Percentiles rank a stretch among this genome's conserved stretches.
These are phyloP conservation scores for Uloborus diversus DNA, from an alignment of 1,140 invertebrate species.

Conservation along the genomic window DNA sequence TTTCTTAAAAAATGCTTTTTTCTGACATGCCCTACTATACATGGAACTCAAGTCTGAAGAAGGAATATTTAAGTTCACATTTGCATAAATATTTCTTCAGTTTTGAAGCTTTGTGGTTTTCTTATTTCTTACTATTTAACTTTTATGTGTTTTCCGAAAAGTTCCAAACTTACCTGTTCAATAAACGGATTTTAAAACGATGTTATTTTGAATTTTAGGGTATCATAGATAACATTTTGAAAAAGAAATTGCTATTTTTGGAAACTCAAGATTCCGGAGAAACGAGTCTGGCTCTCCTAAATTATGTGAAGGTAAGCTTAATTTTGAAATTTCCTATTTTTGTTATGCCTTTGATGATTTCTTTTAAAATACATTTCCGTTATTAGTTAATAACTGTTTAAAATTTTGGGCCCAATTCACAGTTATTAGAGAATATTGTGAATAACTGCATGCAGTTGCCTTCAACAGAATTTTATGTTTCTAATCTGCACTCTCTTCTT, in stretches of 20 bases:
- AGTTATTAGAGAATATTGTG: too few species aligned
- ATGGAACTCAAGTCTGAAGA: too few species aligned
- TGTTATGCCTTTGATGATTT: not conserved
- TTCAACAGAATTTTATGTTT: too few species aligned
- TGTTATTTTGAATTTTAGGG: slow-evolving; percentile 72
- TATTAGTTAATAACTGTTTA: too few species aligned
- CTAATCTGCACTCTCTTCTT: too few species aligned
- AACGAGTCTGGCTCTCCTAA: slow-evolving; percentile 96
- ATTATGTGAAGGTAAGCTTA: slow-evolving; percentile 89
- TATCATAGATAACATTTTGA: slow-evolving; percentile 93
- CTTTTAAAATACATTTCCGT: too few species aligned
- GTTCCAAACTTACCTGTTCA: slow-evolving; percentile 96
- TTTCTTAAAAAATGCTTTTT: too few species aligned
- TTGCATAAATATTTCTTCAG: not conserved
- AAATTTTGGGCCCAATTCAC: too few species aligned
- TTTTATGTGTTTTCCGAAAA: not conserved
- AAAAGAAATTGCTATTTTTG: slow-evolving; percentile 97
- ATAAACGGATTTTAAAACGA: slow-evolving; percentile 63
- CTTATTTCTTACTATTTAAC: not conserved
- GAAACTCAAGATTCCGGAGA: slow-evolving; percentile 99
- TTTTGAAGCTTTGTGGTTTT: too few species aligned
- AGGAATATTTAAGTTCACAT: too few species aligned
- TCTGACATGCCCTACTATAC: too few species aligned
- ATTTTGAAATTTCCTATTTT: not conserved
- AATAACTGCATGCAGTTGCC: too few species aligned